A percentile compares a stretch with the other conserved stretches of the same genome.
Conservation (phyloP, 2,888 invertebrate genomes). For the Chorisops tibialis region DNA sequence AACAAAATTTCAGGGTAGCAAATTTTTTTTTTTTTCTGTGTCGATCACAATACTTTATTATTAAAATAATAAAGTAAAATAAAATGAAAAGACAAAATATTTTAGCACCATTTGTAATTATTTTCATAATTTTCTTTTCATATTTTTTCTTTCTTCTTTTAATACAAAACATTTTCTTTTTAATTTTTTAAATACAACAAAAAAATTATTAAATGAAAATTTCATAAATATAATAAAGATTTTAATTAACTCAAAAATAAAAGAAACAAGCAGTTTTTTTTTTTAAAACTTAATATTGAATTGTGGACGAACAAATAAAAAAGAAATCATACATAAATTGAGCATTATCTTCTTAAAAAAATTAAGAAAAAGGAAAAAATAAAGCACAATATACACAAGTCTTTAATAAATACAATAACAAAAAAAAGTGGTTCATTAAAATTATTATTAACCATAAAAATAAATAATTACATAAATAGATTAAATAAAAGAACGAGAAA, state of each 20-base stretch:
- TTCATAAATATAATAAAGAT: constrained; percentile 27
- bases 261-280: constrained; percentile 1
- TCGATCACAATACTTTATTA: no score
- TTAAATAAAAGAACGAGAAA: background rate
- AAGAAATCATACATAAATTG: constrained; percentile 1
- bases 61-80: no score
- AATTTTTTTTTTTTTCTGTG: no score
- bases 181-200: constrained; percentile 27
- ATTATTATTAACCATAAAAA: constrained; percentile 1
- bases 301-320: background rate
- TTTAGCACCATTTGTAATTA: constrained; percentile 31
- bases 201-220: constrained; percentile 31
- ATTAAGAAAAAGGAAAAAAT: background rate
- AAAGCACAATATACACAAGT: constrained; percentile 17
- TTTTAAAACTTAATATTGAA: background rate
- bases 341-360: constrained; percentile 10
- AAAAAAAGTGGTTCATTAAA: constrained; percentile 3
- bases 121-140: constrained; percentile 22
- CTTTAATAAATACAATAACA: constrained; percentile 22
- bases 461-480: constrained; percentile 5
- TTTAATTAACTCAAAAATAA: constrained; percentile 31
- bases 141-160: constrained; percentile 19
- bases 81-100: constrained; percentile 9
- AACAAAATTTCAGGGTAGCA: no score
- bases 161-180: constrained; percentile 23